phyloP scores from a whole-genome alignment of 2,113 vertebrate species.

The Arizona elegans region DNA sequence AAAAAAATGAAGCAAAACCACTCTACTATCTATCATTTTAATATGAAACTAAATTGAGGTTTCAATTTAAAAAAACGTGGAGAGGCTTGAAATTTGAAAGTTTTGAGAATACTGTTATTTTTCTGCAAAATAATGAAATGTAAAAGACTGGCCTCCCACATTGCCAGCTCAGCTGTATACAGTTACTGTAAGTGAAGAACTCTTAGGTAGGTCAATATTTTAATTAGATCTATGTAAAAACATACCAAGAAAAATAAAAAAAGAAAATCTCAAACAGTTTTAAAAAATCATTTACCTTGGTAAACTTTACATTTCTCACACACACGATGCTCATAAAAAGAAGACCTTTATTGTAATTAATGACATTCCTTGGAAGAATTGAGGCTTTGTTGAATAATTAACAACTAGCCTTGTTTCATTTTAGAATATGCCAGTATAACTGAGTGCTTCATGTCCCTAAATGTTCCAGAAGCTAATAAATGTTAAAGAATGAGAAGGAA shows the following conservation, averaged over 20 bases:
- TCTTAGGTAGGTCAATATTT: slow-evolving; percentile 51
- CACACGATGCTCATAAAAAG: slow-evolving; percentile 2
- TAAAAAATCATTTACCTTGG: slow-evolving; percentile 33
- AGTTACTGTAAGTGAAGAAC: slow-evolving; percentile 56
- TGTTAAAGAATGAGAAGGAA: slow-evolving; percentile 1
- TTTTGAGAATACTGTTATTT: not conserved
- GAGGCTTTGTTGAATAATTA: slow-evolving; percentile 3
- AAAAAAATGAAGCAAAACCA: not conserved
- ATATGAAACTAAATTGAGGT: not conserved
- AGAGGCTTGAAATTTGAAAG: not conserved
- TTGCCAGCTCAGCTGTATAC: slow-evolving; percentile 51
- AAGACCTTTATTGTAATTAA: slow-evolving; percentile 13
- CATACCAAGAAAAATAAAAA: slow-evolving; percentile 4
- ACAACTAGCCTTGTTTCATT: not conserved
- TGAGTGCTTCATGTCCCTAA: not conserved
- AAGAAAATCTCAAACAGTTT: slow-evolving; percentile 25
- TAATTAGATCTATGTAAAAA: slow-evolving; percentile 61
- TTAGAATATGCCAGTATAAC: not conserved
- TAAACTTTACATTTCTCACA: slow-evolving; percentile 11
- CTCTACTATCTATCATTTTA: not conserved
- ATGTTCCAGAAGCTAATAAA: not conserved
- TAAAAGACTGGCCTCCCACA: slow-evolving; percentile 41
- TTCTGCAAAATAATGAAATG: slow-evolving; percentile 10
- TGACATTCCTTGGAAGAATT: slow-evolving; percentile 3
- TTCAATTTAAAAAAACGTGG: not conserved